A percentile compares a stretch with the other conserved stretches of the same genome.
phyloP scores from a whole-genome alignment of 2,797 vertebrate genomes.

The Sebastes variabilis region DNA sequence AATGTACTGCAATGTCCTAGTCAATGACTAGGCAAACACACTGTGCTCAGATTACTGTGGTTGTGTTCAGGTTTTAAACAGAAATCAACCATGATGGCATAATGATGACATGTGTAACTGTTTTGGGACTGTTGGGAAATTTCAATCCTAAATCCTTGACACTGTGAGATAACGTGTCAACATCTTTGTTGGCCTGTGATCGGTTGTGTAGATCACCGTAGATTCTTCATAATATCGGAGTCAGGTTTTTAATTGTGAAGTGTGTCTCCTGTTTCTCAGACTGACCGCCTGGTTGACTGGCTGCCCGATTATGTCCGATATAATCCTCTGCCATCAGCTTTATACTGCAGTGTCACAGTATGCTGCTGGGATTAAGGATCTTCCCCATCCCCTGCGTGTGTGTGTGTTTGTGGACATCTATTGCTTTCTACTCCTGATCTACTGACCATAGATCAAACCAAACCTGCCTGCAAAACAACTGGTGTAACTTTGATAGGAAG shows the following conservation, averaged over 20 bases:
- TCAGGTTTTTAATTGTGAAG: not conserved
- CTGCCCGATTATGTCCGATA: constrained; percentile 10
- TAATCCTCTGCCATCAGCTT: constrained; percentile 53
- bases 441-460: constrained; percentile 28
- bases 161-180: not conserved
- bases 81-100: not conserved
- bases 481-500: not conserved
- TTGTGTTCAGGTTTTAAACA: too few species aligned
- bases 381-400: constrained; percentile 1
- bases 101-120: not conserved
- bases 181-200: not conserved
- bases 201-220: not conserved
- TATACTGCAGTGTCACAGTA: constrained; percentile 32
- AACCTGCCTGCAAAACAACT: not conserved
- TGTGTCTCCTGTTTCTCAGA: not conserved
- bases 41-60: too few species aligned
- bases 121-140: not conserved
- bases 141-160: not conserved
- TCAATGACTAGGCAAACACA: too few species aligned
- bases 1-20: too few species aligned
- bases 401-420: constrained; percentile 8
- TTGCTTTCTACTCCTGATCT: constrained; percentile 1
- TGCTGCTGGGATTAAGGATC: constrained; percentile 55
- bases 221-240: not conserved
- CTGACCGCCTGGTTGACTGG: not conserved